Base-by-base conservation (phyloP, 37 sponge, comb jelly and placozoan species). In the Halisarca cf. caerulea region DNA sequence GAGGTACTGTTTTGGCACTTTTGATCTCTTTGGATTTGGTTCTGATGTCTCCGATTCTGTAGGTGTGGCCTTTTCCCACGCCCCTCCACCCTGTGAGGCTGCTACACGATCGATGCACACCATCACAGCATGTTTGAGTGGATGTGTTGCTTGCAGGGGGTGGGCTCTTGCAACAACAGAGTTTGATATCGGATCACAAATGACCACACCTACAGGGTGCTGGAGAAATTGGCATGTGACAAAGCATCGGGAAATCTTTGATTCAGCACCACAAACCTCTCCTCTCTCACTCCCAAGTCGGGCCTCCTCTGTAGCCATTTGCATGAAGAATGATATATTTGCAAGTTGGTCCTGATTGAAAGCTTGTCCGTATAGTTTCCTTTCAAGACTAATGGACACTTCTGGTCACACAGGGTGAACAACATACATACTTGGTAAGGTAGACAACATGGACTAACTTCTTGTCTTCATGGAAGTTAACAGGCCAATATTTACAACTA, bases 121-220 rank as follows among this genome's bases (percentile, higher is more conserved):
- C 95, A 99, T 97, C 7, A 93, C 88, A 2, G 99, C 94, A 88
- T 95, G 96, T 27, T 90, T 80, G 3, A 94, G 80, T 18, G 87
- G 91, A 70, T 91, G 92, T 20, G 34, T 17, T 11, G 24, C 18
- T 20, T 62, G n/a, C 28, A 58, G 61, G 15, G 87, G 72, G 59
- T 39, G 66, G 5, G 69, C 85, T 44, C 57, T 83, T 57, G 98
- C 96, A 41, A 95, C 59, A 5, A 95, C 74, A 24, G 40, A 24
- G 23, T 47, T 38, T 0, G 66, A 60, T 0, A 14, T 39, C 7
- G 96, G 91, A 82, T 95, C 94, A 0, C 95, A 92, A 38, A 97
- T 86, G 15, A 95, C 88, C 2, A 90, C 91, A 54, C 93, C 95
- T 0, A 80, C 82, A 58, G 89, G 42, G 15, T 41, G 35, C 91